Evolutionary conservation across 2,888 invertebrate genomes (phyloP), one percentile per base, ranked within the genome.

Genomic region (Neelides folsomi): DNA sequence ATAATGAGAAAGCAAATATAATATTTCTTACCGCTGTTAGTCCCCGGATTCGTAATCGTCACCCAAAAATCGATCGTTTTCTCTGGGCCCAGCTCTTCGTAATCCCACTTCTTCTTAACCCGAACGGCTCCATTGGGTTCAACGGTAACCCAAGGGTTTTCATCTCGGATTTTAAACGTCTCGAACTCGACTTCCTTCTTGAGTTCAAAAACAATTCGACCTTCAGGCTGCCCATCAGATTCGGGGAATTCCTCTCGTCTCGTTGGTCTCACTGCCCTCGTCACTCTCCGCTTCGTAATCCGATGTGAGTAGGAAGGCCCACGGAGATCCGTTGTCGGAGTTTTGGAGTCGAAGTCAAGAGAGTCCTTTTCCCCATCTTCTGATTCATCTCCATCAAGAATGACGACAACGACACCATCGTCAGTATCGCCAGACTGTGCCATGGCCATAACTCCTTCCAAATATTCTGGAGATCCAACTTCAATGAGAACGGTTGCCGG

Each of bases 1-100:
- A 27, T 42, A 20, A 40, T 15, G 42, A 49, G 41, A 41, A 2
- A 41, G 35, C 46, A 36, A 15, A 40, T 39, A 50, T 45, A 15
- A 18, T 37, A 46, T 49, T 43, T 15, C 70, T 68, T 66, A 87
- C 86, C 86, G 76, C 84, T 83, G 47, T 59, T 52, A 71, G 83
- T 83, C 75, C 86, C 87, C 59, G 85, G 79, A 71, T 90, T 90
- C 53, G 86, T 87, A 66, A 90, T 90, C 51, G 87, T 88, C 49
- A 92, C 90, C 90, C 90, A 92, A 71, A 92, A 92, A 72, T 92
- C 90, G 67, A 92, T 90, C 12, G 88, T 90, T 71, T 92, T 92
- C 73, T 92, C 90, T 1, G 88, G 87, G 20, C 90, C 90, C 45
- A 92, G 73, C 68, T 90, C 90, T 69, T 92, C 92, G 72, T 88